Evolutionary conservation across 2,797 vertebrate genomes (phyloP).

Genomic region (Centropyge bicolor): DNA sequence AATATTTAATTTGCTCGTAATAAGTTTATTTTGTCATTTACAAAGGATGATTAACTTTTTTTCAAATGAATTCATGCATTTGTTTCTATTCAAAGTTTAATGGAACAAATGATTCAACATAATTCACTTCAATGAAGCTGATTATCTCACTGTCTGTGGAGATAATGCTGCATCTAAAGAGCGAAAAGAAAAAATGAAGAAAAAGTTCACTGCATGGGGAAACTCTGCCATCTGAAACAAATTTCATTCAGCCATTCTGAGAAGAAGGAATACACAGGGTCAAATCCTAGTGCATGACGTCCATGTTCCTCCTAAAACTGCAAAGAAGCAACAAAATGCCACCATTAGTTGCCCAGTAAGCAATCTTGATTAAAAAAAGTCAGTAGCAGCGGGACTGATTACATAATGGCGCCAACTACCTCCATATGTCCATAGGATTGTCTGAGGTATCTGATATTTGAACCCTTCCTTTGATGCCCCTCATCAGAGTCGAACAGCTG

Average conservation of each 20-base stretch:
- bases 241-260: constrained; percentile 38
- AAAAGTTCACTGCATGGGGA: neutral
- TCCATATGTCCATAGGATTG: constrained; percentile 25
- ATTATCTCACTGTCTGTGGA: constrained; percentile 1
- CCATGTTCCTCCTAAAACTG: constrained; percentile 18
- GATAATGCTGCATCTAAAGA: constrained; percentile 6
- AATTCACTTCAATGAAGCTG: neutral
- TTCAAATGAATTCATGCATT: neutral
- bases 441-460: constrained; percentile 32
- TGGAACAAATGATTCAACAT: neutral
- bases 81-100: neutral
- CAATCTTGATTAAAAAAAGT: constrained; percentile 7
- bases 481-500: constrained; percentile 65
- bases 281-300: constrained; percentile 8
- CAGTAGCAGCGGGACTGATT: neutral
- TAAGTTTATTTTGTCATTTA: constrained; percentile 39
- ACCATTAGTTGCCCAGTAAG: neutral
- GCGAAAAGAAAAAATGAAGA: neutral
- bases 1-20: constrained; percentile 35
- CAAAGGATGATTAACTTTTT: constrained; percentile 6
- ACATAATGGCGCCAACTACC: constrained; percentile 15
- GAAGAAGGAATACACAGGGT: constrained; percentile 8
- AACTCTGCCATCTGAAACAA: constrained; percentile 48
- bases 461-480: constrained; percentile 32
- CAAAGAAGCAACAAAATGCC: constrained; percentile 10